Conservation (phyloP, 2,113 vertebrate genomes). For the Calonectris borealis region DNA sequence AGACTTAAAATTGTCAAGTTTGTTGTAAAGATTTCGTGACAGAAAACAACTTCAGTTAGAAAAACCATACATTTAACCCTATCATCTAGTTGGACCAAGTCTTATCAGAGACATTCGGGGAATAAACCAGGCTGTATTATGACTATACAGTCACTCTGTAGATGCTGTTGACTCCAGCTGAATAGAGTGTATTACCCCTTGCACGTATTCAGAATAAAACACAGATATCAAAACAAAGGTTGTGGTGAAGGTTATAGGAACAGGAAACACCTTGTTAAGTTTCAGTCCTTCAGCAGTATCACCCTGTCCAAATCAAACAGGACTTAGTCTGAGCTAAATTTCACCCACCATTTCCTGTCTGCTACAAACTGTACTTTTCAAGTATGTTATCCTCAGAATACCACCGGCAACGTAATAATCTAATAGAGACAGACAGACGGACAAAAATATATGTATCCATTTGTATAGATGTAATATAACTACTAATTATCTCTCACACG, state of each 20-base stretch:
- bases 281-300: neutral
- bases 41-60: neutral
- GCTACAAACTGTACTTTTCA: neutral
- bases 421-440: neutral
- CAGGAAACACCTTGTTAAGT: neutral
- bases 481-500: neutral
- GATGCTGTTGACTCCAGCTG: neutral
- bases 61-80: neutral
- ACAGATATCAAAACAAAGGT: neutral
- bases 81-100: neutral
- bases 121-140: neutral
- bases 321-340: neutral
- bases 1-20: neutral
- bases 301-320: neutral
- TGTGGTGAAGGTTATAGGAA: neutral
- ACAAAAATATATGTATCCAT: neutral
- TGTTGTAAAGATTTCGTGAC: neutral
- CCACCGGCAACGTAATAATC: neutral
- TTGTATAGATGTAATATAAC: neutral
- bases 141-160: neutral
- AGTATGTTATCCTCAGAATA: neutral
- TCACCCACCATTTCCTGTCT: neutral
- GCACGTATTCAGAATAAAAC: neutral
- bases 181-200: neutral
- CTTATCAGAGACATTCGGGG: neutral